Evolutionary conservation across 2,113 vertebrate species (phyloP).

Genomic region (Bucco capensis): DNA sequence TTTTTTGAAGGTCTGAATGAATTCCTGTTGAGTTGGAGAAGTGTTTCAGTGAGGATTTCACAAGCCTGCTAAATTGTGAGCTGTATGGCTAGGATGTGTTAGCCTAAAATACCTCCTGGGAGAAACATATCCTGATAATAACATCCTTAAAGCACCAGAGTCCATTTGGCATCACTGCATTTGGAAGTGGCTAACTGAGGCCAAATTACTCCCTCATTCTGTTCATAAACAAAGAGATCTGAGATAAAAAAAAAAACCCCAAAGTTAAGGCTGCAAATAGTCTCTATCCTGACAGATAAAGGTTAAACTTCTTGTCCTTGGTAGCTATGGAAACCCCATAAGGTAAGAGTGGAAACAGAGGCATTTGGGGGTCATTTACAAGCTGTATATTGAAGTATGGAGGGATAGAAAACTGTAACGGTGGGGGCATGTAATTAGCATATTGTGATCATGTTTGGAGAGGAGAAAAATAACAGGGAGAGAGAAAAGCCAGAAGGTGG

Average conservation of each 20-base stretch:
- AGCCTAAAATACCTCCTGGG: constrained; percentile 26
- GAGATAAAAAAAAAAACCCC: constrained; percentile 6
- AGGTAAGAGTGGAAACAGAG: constrained; percentile 68
- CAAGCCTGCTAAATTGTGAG: neutral
- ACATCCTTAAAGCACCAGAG: constrained; percentile 55
- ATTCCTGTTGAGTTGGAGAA: neutral
- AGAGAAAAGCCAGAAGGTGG: constrained; percentile 25
- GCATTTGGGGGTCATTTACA: constrained; percentile 67
- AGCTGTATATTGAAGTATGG: constrained; percentile 77
- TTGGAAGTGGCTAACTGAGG: constrained; percentile 68
- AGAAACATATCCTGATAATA: constrained; percentile 61
- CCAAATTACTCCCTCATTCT: constrained; percentile 68
- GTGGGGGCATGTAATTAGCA: constrained; percentile 62
- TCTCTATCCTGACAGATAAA: constrained; percentile 62
- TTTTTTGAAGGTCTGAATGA: neutral
- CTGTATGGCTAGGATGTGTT: neutral
- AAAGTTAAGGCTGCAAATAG: constrained; percentile 49
- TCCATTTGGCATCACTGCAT: constrained; percentile 69
- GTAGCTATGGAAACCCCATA: constrained; percentile 85
- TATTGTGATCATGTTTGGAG: constrained; percentile 45
- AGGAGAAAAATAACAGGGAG: constrained; percentile 50
- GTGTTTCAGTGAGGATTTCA: neutral
- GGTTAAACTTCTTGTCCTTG: constrained; percentile 74
- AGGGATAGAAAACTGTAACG: constrained; percentile 67
- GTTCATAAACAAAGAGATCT: constrained; percentile 53